Base-by-base conservation (phyloP, 2,797 vertebrate genomes). In the Ambastaia sidthimunki region DNA sequence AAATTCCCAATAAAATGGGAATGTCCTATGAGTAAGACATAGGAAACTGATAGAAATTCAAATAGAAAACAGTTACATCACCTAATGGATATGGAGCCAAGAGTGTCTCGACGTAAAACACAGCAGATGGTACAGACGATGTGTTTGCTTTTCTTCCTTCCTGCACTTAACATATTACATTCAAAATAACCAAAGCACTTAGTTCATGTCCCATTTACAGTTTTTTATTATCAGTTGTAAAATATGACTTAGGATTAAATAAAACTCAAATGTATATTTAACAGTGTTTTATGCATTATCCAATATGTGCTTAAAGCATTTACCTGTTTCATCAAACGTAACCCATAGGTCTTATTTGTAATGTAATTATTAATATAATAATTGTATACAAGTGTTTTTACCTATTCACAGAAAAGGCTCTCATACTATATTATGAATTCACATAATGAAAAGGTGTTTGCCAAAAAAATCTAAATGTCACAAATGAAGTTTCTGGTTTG, bases 141-240 rank as follows among this genome's bases (percentile, higher is more conserved):
- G 78, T 88, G 71, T 86, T 88, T 86, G 80, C 81, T 72, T 82
- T 80, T 72, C 76, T 59, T 63, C 83, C 74, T 13, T 52, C 70
- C 59, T 81, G 52, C 79, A 79, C 68, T 60, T 11, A 66, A 62
- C 67, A 62, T 9, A 73, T 47, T 67, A 44, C 25, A 48, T 71
- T 79, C 50, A 66, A 70, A 83, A 68, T 69, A 82, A 60, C 31
- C 16, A 66, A 31, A 76, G 37, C 37, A 72, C 71, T 74, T 78
- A 63, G 28, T 48, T 60, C 21, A 65, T 74, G 62, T 31, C 25
- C 50, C 57, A 52, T 65, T 71, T 60, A 19, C 41, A 75, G 65
- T 44, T 71, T 71, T n/a, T n/a, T 60, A 68, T 47, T 75, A 3
- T 50, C 63, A 31, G 28, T 75, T 80, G 66, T 57, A 76, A 66